Evolutionary conservation across 2,113 vertebrate genomes (phyloP), one percentile per base, ranked within the genome.

Genomic region (Vireo altiloquus): DNA sequence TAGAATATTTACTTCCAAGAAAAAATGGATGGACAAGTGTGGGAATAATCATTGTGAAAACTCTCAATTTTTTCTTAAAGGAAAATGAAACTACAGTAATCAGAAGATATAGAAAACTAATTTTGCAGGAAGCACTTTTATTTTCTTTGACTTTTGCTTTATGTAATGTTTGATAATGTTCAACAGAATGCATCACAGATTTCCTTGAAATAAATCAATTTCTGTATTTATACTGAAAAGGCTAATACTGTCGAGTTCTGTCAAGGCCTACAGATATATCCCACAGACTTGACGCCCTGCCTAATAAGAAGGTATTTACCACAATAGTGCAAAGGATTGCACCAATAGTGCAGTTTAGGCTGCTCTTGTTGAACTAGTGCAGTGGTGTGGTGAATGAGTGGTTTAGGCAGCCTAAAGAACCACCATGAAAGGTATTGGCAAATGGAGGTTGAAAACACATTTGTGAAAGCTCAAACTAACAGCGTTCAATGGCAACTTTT

Each of bases 81-180:
- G 65, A 56, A 66, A 66, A 65, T 13, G 2, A 52, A 83, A 63
- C 15, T 53, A 42, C 18, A 61, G 33, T 37, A 46, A 52, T 68
- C 49, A 82, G 35, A 87, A 78, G 7, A 28, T 20, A 7, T 10
- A 87, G 25, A 44, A 87, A 82, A 75, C 19, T 11, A 15, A 56
- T 75, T 81, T 78, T 63, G 7, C 13, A 56, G 11, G 14, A 60
- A 10, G 15, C 3, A 44, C 20, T 50, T 80, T 35, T 13, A 71
- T 47, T 74, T 57, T 52, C 23, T 44, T 74, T 0, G 0, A 15
- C 6, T 10, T 57, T 35, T 63, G 7, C 11, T 59, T 87, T 69
- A n/a, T 47, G 11, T 27, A 37, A 68, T 35, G 6, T 13, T 63
- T 0, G 0, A 13, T 22, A 37, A 13, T 1, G 1, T 33, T 82